phyloP scores from a whole-genome alignment of 1,140 invertebrate species.

The Rhagoletis pomonella region DNA sequence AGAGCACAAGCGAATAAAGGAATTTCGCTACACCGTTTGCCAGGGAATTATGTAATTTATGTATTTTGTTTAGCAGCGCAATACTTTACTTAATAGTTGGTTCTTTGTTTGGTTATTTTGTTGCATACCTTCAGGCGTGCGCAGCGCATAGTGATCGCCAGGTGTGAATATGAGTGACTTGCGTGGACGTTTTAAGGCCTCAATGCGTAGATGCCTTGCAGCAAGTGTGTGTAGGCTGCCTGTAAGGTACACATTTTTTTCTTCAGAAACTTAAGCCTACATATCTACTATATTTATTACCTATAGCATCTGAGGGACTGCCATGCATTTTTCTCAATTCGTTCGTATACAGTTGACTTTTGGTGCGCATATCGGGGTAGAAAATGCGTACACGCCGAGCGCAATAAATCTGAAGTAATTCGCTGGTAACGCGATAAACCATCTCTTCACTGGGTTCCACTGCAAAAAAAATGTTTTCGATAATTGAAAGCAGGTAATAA shows the following conservation, averaged over 20 bases:
- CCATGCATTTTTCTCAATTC: constrained; percentile 63
- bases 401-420: constrained; percentile 67
- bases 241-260: background rate
- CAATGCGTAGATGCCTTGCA: constrained; percentile 62
- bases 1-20: constrained; percentile 23
- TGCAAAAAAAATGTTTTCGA: constrained; percentile 22
- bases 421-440: constrained; percentile 66
- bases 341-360: constrained; percentile 65
- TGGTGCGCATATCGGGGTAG: constrained; percentile 65
- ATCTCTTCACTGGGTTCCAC: constrained; percentile 65
- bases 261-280: background rate
- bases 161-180: constrained; percentile 61
- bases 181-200: constrained; percentile 56
- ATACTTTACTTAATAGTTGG: background rate
- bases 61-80: background rate
- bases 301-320: constrained; percentile 65
- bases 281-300: constrained; percentile 44
- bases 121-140: constrained; percentile 67
- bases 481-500: too few relatives aligned
- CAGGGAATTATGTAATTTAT: background rate
- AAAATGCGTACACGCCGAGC: constrained; percentile 67
- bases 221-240: constrained; percentile 62
- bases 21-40: background rate
- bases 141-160: constrained; percentile 68
- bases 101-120: constrained; percentile 1